Evolutionary conservation across 2,113 vertebrate genomes (phyloP).

Genomic region (Crotophaga sulcirostris): DNA sequence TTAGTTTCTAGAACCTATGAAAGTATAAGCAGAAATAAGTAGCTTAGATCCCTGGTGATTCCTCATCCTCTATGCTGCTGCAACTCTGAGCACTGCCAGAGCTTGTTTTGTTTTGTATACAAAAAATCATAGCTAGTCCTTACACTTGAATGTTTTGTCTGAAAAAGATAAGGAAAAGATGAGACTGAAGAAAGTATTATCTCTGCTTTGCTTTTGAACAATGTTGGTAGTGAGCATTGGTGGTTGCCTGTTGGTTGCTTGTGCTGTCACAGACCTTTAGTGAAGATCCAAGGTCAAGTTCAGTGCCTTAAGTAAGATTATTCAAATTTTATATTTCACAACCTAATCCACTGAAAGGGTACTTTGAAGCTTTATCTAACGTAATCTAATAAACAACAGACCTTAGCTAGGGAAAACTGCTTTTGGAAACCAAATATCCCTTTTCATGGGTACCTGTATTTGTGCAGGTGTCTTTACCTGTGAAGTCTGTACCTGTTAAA

Average conservation of each 20-base stretch:
- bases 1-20: background rate
- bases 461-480: background rate
- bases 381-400: accelerated
- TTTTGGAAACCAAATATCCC: background rate
- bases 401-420: background rate
- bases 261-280: background rate
- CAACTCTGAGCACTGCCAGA: background rate
- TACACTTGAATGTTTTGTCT: background rate
- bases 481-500: background rate
- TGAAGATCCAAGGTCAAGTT: background rate
- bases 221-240: background rate
- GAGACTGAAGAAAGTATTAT: background rate
- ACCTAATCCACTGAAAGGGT: background rate
- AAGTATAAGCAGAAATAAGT: background rate
- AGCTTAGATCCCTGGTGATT: background rate
- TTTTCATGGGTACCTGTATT: background rate
- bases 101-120: background rate
- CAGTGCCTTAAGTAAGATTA: background rate
- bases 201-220: background rate
- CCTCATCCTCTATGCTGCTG: background rate
- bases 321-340: background rate
- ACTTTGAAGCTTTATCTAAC: background rate
- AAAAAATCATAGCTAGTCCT: background rate
- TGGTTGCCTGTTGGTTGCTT: background rate
- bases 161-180: background rate